Evolutionary conservation across 2,888 invertebrate genomes (phyloP).

Genomic region (Eupsilia transversa): DNA sequence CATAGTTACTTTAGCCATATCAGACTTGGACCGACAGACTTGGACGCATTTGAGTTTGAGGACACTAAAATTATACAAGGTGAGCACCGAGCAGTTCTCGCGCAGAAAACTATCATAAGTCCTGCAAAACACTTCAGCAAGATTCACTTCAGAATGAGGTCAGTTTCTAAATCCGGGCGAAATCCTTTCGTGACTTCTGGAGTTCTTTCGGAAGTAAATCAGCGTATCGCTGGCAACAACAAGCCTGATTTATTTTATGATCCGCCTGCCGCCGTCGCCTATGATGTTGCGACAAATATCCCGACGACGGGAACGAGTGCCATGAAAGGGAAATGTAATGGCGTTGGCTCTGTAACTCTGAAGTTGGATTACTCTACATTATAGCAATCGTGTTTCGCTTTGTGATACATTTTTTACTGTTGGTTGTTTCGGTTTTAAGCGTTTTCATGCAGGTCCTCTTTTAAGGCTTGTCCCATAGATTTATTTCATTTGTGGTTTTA

Average conservation of each 20-base stretch:
- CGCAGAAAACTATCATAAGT: conserved; percentile 16
- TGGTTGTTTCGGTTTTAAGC: background rate
- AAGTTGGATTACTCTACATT: conserved; percentile 49
- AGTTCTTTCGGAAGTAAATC: conserved; percentile 45
- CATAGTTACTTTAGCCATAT: background rate
- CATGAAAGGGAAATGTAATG: conserved; percentile 56
- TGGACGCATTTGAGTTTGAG: no score
- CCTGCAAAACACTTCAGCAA: conserved; percentile 2
- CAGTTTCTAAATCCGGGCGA: conserved; percentile 10
- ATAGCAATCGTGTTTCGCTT: conserved; percentile 16
- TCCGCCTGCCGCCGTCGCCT: no score
- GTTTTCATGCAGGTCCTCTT: background rate
- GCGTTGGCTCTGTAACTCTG: conserved; percentile 37
- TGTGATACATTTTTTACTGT: conserved; percentile 14
- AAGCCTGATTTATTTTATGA: conserved; percentile 63
- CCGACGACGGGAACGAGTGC: conserved; percentile 19
- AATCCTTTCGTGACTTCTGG: conserved; percentile 33
- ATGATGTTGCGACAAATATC: conserved; percentile 53
- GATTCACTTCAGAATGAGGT: conserved; percentile 20
- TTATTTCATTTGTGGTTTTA: background rate
- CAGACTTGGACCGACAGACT: background rate
- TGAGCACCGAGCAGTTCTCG: background rate
- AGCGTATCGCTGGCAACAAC: conserved; percentile 56
- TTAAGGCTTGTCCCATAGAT: background rate
- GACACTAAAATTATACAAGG: background rate